Base-by-base conservation (phyloP, 2,888 invertebrate genomes). In the Drosophila gaucha region DNA sequence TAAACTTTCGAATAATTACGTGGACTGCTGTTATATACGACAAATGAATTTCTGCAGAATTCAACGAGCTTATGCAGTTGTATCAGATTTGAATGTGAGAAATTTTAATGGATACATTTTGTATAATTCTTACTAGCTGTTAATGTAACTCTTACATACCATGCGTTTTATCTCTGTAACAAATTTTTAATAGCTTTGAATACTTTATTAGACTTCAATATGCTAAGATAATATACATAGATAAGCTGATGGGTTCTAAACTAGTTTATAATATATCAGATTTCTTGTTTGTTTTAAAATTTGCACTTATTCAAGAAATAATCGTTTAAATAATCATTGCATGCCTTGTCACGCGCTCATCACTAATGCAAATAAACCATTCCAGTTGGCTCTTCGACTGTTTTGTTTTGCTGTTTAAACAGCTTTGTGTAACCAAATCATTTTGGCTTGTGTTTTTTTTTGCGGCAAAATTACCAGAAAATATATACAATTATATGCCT, bases 371-470 rank as follows among this genome's bases (percentile, higher is more conserved):
- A 59, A 68, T 60, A 31, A 36, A 30, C 60, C 20, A 33, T 43
- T 22, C 10, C 31, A 26, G 12, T 31, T 28, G 36, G 6, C 49
- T 54, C 38, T 54, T 54, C 14, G 16, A 28, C 38, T 47, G 31
- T 50, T 35, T 56, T 57, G 36, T 38, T 41, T 51, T 50, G 38
- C 38, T 58, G 57, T 73, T 73, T 68, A 38, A 50, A 67, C 66
- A 59, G 74, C 49, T 70, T 54, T 74, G 60, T 59, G 67, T 71
- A 67, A 62, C 50, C 52, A 77, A 80, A 71, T 68, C 44, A 51
- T 60, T 74, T 70, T 31, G 33, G 41, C 12, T 6, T 9, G 14
- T 41, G 39, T 38, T 62, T 60, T 39, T 59, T n/a, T 28, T 41
- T 24, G 14, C n/a, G 20, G 52, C 18, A 49, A 35, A 49, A 55